These are phyloP conservation scores for Entomyzon cyanotis DNA, from an alignment of 2,113 vertebrate species.

Conservation along the genomic window DNA sequence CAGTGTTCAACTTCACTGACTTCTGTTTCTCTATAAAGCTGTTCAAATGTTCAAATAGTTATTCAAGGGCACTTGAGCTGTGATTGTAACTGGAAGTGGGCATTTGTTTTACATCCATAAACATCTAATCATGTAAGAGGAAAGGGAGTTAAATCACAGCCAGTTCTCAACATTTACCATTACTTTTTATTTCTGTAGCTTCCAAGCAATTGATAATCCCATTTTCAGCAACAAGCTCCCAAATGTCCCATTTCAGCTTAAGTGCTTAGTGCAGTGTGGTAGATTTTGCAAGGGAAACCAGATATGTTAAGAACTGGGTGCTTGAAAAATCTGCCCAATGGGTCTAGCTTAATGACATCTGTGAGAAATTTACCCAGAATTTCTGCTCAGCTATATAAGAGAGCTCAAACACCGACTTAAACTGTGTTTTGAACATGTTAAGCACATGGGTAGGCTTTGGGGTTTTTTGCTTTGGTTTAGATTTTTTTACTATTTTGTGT, in stretches of 20 bases:
- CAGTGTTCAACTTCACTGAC: not conserved
- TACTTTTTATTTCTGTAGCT: not conserved
- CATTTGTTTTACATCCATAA: not conserved
- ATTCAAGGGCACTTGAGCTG: not conserved
- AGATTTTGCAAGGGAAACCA: not conserved
- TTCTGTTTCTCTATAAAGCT: not conserved
- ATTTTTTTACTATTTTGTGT: not conserved
- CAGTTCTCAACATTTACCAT: not conserved
- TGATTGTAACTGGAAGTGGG: not conserved
- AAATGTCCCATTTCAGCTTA: not conserved
- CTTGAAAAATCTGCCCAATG: not conserved
- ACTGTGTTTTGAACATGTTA: not conserved
- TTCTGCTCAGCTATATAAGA: not conserved
- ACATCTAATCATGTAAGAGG: not conserved
- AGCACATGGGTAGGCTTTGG: not conserved
- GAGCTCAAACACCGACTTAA: not conserved
- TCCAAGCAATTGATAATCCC: conserved; percentile 20
- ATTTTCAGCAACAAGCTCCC: not conserved
- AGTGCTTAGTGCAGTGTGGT: not conserved
- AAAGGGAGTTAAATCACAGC: not conserved
- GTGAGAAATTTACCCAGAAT: not conserved
- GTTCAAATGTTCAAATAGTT: not conserved
- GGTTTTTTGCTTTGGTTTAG: not conserved
- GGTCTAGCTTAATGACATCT: not conserved
- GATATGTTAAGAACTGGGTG: not conserved